Percentiles rank a stretch among this genome's conserved stretches.
phyloP scores from a whole-genome alignment of 2,888 invertebrate species.

The Oscheius myriophilus region DNA sequence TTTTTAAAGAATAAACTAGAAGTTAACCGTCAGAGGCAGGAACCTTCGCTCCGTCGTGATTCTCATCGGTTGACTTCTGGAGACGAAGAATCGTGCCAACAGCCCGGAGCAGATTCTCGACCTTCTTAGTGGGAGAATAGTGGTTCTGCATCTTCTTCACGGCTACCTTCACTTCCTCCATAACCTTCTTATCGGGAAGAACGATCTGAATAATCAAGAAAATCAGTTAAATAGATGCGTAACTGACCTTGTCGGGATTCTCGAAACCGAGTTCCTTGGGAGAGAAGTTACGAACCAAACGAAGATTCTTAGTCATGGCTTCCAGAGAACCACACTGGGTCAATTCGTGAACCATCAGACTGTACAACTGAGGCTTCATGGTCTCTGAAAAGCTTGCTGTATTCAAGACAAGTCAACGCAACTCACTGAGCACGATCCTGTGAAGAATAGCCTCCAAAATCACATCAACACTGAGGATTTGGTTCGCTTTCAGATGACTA shows the following conservation, averaged over 20 bases:
- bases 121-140: constrained; percentile 89
- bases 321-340: constrained; percentile 72
- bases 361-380: constrained; percentile 72
- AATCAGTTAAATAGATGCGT: constrained; percentile 3
- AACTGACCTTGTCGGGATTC: constrained; percentile 44
- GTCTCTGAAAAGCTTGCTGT: constrained; percentile 58
- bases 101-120: constrained; percentile 80
- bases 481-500: constrained; percentile 84
- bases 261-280: constrained; percentile 73
- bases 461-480: constrained; percentile 92
- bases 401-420: background rate
- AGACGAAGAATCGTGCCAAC: constrained; percentile 37
- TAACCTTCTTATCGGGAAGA: constrained; percentile 69
- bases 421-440: constrained; percentile 80
- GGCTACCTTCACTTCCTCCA: constrained; percentile 80
- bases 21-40: constrained; percentile 50
- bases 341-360: constrained; percentile 62
- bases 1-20: background rate
- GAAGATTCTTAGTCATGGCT: constrained; percentile 72
- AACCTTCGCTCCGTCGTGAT: constrained; percentile 35
- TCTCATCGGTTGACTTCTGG: constrained; percentile 38
- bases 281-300: constrained; percentile 72
- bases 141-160: constrained; percentile 87
- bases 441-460: constrained; percentile 94
- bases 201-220: background rate